Conservation (phyloP, 1,140 invertebrate species). For the Cotesia typhae region DNA sequence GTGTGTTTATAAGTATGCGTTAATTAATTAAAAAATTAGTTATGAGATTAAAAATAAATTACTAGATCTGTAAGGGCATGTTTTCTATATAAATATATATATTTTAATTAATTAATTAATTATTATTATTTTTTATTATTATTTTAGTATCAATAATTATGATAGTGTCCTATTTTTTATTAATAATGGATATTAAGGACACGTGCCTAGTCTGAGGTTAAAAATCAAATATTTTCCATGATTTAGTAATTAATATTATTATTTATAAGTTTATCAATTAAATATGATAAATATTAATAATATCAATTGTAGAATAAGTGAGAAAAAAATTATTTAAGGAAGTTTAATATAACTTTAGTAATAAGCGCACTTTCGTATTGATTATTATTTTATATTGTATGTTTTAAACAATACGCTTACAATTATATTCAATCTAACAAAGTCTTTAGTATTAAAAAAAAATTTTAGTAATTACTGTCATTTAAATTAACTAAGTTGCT, state of each 20-base stretch:
- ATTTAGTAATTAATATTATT: not conserved
- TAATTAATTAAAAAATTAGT: conserved; percentile 7
- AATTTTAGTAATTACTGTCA: no score
- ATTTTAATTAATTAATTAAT: not conserved
- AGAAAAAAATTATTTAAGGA: no score
- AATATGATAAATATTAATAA: no score
- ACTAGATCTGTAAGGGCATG: conserved; percentile 9
- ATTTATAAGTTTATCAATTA: no score
- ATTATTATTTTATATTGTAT: not conserved
- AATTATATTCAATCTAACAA: conserved; percentile 13
- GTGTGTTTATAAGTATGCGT: not conserved
- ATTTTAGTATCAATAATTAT: not conserved
- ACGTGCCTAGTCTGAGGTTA: conserved; percentile 56
- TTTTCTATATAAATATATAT: not conserved
- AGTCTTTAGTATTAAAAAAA: not conserved
- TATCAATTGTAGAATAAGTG: no score
- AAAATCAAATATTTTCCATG: conserved; percentile 3
- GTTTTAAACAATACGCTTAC: not conserved
- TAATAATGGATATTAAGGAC: conserved; percentile 33
- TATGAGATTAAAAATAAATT: not conserved
- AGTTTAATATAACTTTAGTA: not conserved
- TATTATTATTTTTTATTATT: not conserved
- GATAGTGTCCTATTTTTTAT: conserved; percentile 13
- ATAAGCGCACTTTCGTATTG: conserved; percentile 11
- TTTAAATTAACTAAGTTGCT: no score